Conservation (phyloP, 2,797 vertebrate species). For the Onychomys arenicola region DNA sequence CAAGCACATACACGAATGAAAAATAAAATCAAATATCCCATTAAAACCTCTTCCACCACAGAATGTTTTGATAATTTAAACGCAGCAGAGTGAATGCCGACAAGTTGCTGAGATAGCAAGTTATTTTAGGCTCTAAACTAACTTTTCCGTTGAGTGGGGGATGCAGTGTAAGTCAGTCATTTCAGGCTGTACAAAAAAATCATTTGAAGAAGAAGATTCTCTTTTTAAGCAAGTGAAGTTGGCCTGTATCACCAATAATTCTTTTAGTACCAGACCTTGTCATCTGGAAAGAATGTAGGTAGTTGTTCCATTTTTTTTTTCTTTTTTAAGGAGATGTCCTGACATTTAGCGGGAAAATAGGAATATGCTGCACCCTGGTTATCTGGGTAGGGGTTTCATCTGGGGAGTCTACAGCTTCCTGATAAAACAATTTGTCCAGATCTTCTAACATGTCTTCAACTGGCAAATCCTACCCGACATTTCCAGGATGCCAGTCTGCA, state of each 20-base stretch:
- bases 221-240: neutral
- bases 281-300: neutral
- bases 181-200: neutral
- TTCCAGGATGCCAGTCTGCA: neutral
- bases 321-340: neutral
- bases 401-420: neutral
- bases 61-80: slow-evolving; percentile 10
- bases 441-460: neutral
- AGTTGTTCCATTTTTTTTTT: neutral
- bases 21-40: neutral
- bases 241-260: neutral
- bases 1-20: neutral
- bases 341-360: neutral
- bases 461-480: neutral
- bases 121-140: neutral
- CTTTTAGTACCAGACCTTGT: neutral
- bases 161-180: neutral
- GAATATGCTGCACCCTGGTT: neutral
- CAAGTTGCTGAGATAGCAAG: neutral
- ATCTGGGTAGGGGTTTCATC: neutral
- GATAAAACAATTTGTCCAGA: neutral
- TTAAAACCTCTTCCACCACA: neutral
- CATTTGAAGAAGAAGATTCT: neutral
- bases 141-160: neutral
- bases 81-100: neutral